Evolutionary conservation across 2,797 vertebrate genomes (phyloP).

Genomic region (Mustela erminea): DNA sequence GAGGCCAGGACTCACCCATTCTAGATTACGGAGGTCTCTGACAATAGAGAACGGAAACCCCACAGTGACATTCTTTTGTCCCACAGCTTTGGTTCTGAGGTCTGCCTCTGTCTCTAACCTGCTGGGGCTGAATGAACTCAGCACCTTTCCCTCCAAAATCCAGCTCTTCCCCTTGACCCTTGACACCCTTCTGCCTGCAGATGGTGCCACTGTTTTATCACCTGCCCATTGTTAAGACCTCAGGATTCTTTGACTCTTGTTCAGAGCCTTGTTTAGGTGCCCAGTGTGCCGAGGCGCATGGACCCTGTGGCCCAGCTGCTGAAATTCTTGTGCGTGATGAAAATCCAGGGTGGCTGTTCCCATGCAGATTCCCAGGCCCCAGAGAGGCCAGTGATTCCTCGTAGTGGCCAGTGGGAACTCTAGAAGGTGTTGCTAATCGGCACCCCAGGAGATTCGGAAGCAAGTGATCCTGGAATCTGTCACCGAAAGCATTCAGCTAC

Average conservation of each 20-base stretch:
- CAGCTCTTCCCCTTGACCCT: not conserved
- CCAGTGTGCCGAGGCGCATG: accelerated
- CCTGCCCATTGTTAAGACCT: not conserved
- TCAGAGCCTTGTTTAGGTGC: not conserved
- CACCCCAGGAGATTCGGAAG: not conserved
- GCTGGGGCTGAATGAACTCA: not conserved
- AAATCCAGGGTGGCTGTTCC: not conserved
- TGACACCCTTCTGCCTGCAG: not conserved
- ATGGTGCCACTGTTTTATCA: not conserved
- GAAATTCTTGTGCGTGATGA: not conserved
- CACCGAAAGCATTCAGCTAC: not conserved
- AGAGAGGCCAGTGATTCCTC: not conserved
- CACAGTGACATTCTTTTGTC: not conserved
- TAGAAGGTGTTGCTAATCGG: not conserved
- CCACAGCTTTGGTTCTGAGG: not conserved
- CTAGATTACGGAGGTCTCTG: not conserved
- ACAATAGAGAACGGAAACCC: not conserved
- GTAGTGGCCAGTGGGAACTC: not conserved
- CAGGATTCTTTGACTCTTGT: not conserved
- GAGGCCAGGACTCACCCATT: not conserved
- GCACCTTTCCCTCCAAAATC: not conserved
- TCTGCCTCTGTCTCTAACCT: not conserved
- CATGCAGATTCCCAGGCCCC: not conserved
- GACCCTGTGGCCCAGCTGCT: not conserved
- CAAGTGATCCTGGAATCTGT: not conserved